Evolutionary conservation across 2,797 vertebrate species (phyloP).

Genomic region (Sylvilagus floridanus): DNA sequence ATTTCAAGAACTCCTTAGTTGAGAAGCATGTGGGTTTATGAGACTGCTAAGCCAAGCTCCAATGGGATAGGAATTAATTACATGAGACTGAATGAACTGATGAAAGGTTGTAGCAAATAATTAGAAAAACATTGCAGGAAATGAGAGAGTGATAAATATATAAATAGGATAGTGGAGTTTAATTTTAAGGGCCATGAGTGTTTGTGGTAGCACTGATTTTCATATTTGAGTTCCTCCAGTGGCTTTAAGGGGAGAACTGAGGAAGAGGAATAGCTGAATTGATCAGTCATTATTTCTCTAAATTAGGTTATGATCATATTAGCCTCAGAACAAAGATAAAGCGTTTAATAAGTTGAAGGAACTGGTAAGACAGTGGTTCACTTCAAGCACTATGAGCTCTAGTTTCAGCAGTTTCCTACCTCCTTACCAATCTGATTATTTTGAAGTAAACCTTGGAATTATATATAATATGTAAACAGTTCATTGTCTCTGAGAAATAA

Average conservation of each 20-base stretch:
- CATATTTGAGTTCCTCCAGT: neutral
- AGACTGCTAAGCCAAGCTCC: neutral
- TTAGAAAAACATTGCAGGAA: neutral
- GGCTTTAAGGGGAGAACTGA: neutral
- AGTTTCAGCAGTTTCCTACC: neutral
- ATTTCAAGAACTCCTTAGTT: neutral
- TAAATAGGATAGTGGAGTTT: neutral
- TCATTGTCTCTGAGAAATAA: neutral
- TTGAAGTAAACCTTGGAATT: slow-evolving; percentile 1
- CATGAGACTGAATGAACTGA: neutral
- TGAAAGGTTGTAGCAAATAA: neutral
- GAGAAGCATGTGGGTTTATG: neutral
- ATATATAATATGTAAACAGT: neutral
- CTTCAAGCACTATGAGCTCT: neutral
- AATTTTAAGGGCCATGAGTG: neutral
- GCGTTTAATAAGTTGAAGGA: neutral
- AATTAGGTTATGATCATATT: neutral
- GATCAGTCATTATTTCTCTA: neutral
- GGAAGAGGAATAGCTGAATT: neutral
- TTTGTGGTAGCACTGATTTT: neutral
- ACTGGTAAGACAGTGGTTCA: neutral
- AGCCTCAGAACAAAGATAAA: neutral
- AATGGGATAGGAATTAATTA: neutral
- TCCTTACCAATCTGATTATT: neutral
- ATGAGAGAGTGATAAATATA: neutral